Evolutionary conservation across 2,888 invertebrate genomes (phyloP).

Genomic region (Agrotis clavis): DNA sequence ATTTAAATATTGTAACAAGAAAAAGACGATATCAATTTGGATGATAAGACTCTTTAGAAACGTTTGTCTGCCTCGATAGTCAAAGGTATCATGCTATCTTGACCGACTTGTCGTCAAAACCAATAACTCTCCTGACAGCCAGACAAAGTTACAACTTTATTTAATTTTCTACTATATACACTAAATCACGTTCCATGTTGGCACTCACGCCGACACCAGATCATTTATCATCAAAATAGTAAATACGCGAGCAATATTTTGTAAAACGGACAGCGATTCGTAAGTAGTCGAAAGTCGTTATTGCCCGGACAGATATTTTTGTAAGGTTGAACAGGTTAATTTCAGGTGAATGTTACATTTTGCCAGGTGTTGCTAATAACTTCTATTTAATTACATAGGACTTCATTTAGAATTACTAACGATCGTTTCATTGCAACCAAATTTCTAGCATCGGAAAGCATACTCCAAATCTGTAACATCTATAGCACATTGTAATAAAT

Average conservation of each 20-base stretch:
- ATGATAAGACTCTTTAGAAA: no score
- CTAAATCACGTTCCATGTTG: constrained; percentile 49
- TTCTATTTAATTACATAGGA: not conserved
- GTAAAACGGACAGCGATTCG: constrained; percentile 38
- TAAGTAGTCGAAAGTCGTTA: not conserved
- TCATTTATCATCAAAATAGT: constrained; percentile 48
- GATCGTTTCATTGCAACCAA: not conserved
- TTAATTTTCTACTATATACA: constrained; percentile 22
- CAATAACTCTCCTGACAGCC: not conserved
- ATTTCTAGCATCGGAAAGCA: not conserved
- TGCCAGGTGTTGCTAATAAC: constrained; percentile 11
- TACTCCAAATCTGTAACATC: not conserved
- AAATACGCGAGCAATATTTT: constrained; percentile 39
- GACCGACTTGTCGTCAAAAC: no score
- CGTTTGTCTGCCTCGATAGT: no score
- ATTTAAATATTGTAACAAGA: no score
- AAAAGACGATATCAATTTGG: no score
- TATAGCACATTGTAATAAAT: not conserved
- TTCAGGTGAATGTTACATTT: constrained; percentile 28
- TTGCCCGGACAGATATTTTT: constrained; percentile 39
- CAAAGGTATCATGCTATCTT: no score
- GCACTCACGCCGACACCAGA: constrained; percentile 39
- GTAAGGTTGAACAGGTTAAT: constrained; percentile 30
- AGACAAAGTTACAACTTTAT: constrained; percentile 36
- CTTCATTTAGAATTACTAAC: not conserved